Conservation (phyloP, 1,140 invertebrate species). For the Anadara kagoshimensis region DNA sequence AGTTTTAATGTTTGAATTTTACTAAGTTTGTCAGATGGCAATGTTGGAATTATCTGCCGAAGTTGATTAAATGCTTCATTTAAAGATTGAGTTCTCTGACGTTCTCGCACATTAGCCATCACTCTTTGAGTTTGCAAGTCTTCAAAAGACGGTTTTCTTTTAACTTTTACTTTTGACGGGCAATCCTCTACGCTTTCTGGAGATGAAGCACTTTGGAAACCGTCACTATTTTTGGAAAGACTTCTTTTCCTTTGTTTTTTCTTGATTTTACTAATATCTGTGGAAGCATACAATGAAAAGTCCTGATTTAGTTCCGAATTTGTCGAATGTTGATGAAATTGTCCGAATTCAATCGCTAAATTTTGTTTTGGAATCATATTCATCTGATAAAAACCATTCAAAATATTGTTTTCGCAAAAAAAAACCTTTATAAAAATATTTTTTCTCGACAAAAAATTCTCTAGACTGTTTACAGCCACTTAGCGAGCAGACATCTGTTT, state of each 20-base stretch:
- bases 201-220: constrained; percentile 46
- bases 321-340: too few relatives aligned
- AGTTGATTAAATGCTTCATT: constrained; percentile 97
- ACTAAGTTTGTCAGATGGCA: constrained; percentile 98
- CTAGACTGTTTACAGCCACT: too few relatives aligned
- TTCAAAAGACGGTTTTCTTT: constrained; percentile 61
- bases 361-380: too few relatives aligned
- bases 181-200: constrained; percentile 39
- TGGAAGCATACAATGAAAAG: too few relatives aligned
- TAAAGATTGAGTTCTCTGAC: constrained; percentile 96
- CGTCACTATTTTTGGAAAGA: constrained; percentile 42
- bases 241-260: constrained; percentile 40
- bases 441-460: too few relatives aligned
- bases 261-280: constrained; percentile 22
- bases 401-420: too few relatives aligned
- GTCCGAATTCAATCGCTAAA: too few relatives aligned
- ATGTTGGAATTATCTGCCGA: constrained; percentile 95
- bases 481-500: too few relatives aligned
- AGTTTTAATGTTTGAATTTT: constrained; percentile 99
- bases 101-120: constrained; percentile 96
- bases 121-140: constrained; percentile 82
- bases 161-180: constrained; percentile 47
- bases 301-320: too few relatives aligned
- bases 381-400: too few relatives aligned
- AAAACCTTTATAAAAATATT: too few relatives aligned